Evolutionary conservation across 1,140 invertebrate genomes (phyloP), one percentile per base, ranked within the genome.

Genomic region (Anagrus nilaparvatae): DNA sequence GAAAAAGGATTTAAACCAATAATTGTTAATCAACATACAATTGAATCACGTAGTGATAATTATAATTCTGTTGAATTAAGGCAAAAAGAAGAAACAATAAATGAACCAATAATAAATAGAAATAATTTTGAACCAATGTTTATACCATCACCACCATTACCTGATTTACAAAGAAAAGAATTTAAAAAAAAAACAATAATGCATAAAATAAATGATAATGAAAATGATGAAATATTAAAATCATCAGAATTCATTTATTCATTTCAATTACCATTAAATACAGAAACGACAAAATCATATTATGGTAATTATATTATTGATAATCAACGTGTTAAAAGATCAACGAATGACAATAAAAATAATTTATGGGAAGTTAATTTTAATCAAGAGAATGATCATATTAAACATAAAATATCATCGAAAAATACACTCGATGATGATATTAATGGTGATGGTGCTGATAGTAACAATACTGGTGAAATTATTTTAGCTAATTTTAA

Each of bases 1-100:
- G 85, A 88, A 63, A 76, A 82, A 37, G 84, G 84, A 0, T 89
- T 89, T 51, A 83, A 79, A 43, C 84, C 86, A 2, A 87, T 88
- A 13, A 73, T 85, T n/a, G 69, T 71, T 13, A 76, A 73, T 10
- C 2, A 10, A 14, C 13, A n/a, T 51, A 1, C 50, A 59, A 65
- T 51, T 40, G 52, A 44, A n/a, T 43, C 51, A 2, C 10, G 5
- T 19, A 58, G 59, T 3, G 60, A 63, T 6, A 62, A 61, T 20
- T 63, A 76, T 25, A 67, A 71, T 43, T 69, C 72, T 43, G 57
- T 67, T 20, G 60, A 68, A 29, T 64, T 66, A 69, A 48, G 61
- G 24, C 44, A 43, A 8, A 47, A 50, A 8, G 48, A 44, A 10
- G 18, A 10, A n/a, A 25, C n/a, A n/a, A n/a, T 12, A 31, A 31